Percentiles rank a stretch among this genome's conserved stretches.
Evolutionary conservation across 2,888 invertebrate genomes (phyloP).

Genomic region (Gandaritis pyraliata): DNA sequence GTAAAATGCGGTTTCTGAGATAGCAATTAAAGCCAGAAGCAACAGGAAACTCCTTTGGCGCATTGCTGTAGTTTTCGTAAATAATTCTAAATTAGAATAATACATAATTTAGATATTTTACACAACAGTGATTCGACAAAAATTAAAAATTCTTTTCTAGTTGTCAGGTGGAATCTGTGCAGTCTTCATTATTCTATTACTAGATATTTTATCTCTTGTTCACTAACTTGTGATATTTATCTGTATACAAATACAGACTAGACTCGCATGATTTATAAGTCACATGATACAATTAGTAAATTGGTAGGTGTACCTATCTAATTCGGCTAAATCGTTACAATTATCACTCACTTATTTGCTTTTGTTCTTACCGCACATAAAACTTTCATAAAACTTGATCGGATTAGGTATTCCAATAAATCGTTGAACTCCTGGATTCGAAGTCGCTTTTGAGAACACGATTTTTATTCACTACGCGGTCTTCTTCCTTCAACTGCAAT

Average conservation of each 20-base stretch:
- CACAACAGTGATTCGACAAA: no score
- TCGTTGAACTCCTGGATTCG: no score
- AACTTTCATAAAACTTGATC: no score
- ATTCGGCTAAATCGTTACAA: neutral
- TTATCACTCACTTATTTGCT: neutral
- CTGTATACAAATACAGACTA: conserved; percentile 13
- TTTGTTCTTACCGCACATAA: neutral
- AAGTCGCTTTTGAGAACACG: no score
- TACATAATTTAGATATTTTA: no score
- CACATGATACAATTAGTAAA: neutral
- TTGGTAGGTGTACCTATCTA: no score
- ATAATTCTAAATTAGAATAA: neutral
- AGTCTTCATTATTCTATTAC: no score
- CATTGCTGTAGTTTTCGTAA: conserved; percentile 12
- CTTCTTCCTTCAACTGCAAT: conserved; percentile 46
- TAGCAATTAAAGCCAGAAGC: conserved; percentile 11
- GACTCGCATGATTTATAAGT: conserved; percentile 8
- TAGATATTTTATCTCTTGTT: neutral
- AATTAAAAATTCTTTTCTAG: no score
- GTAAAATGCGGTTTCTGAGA: conserved; percentile 5
- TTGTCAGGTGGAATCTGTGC: no score
- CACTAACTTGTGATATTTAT: conserved; percentile 9
- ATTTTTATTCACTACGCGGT: conserved; percentile 10
- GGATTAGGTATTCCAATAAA: no score
- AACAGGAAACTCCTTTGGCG: conserved; percentile 10